Conservation (phyloP, 2,797 vertebrate species). For the Novumbra hubbsi region DNA sequence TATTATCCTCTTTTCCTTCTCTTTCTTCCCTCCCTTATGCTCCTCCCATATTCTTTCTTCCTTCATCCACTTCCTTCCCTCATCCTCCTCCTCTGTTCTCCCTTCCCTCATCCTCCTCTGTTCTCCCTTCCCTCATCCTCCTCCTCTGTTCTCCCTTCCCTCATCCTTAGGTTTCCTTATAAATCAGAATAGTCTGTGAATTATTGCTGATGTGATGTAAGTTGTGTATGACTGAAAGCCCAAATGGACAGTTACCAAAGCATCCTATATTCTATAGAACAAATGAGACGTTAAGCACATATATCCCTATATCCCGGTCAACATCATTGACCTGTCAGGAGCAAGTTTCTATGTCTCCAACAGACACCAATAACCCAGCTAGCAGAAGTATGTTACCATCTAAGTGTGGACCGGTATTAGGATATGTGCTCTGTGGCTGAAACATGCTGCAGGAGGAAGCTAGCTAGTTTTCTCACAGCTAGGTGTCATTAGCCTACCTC, state of each 20-base stretch:
- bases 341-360: conserved; percentile 33
- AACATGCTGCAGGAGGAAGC: conserved; percentile 31
- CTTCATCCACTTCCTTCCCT: no score
- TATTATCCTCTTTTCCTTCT: conserved; percentile 12
- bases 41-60: conserved; percentile 7
- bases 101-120: no score
- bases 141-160: conserved; percentile 7
- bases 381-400: conserved; percentile 68
- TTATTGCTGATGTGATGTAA: neutral
- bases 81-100: no score
- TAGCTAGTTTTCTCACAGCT: neutral
- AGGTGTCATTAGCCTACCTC: neutral
- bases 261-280: neutral
- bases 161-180: conserved; percentile 10
- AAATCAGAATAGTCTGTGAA: neutral
- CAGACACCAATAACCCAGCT: conserved; percentile 46
- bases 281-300: neutral
- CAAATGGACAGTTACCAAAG: neutral
- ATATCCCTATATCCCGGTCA: conserved; percentile 6
- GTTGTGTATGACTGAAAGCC: neutral
- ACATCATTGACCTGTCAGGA: conserved; percentile 16
- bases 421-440: conserved; percentile 38
- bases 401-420: conserved; percentile 49
- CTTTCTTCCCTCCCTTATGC: conserved; percentile 8
- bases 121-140: conserved; percentile 5